phyloP scores from a whole-genome alignment of 2,113 vertebrate genomes.

The Athene cunicularia region DNA sequence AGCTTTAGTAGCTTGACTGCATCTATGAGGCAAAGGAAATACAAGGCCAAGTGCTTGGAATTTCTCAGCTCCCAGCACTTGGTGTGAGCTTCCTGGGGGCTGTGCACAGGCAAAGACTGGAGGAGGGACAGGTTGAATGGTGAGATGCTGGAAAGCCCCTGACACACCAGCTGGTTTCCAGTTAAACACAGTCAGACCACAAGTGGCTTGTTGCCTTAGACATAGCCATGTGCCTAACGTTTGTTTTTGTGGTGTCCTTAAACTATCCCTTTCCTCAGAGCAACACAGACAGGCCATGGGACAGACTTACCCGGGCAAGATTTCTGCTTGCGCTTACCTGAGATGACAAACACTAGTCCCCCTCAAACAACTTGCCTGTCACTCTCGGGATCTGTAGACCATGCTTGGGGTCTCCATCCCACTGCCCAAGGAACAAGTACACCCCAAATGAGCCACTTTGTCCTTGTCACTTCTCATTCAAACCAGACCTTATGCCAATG shows the following conservation, averaged over 20 bases:
- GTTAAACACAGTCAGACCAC: not conserved
- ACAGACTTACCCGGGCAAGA: not conserved
- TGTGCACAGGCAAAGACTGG: not conserved
- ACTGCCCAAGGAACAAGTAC: not conserved
- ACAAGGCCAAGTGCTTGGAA: not conserved
- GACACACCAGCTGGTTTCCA: not conserved
- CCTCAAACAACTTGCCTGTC: not conserved
- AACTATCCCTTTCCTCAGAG: not conserved
- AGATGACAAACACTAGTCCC: not conserved
- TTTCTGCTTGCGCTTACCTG: not conserved
- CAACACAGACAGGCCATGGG: not conserved
- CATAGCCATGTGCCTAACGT: accelerated
- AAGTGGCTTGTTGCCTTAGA: not conserved
- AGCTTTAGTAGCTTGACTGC: not conserved
- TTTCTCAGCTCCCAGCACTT: not conserved
- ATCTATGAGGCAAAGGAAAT: not conserved
- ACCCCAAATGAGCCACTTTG: not conserved
- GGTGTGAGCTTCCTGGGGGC: not conserved
- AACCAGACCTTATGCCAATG: not conserved
- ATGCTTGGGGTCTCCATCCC: not conserved
- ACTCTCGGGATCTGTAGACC: not conserved
- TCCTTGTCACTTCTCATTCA: not conserved
- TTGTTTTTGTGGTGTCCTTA: not conserved
- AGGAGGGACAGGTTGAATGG: not conserved
- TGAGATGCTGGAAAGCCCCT: not conserved